Evolutionary conservation across 2,797 vertebrate species (phyloP).

Genomic region (Rhinatrema bivittatum): DNA sequence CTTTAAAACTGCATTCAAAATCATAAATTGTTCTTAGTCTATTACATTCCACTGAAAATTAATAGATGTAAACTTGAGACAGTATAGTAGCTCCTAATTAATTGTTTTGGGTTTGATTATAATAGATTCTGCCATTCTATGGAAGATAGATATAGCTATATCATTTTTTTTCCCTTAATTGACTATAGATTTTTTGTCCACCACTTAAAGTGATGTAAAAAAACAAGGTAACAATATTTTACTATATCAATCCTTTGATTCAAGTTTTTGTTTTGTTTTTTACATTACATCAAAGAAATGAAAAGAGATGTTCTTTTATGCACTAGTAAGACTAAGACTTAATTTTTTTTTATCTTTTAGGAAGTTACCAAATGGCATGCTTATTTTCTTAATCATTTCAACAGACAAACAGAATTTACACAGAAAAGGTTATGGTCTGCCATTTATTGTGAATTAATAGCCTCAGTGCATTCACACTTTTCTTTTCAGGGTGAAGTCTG

Average conservation of each 20-base stretch:
- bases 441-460: conserved; percentile 59
- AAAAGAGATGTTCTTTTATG: conserved; percentile 42
- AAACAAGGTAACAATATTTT: conserved; percentile 43
- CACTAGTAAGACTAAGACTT: conserved; percentile 35
- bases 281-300: conserved; percentile 28
- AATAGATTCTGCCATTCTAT: conserved; percentile 96
- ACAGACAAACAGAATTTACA: conserved; percentile 44
- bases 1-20: conserved; percentile 45
- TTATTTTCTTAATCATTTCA: conserved; percentile 39
- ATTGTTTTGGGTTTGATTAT: conserved; percentile 39
- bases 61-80: conserved; percentile 44
- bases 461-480: conserved; percentile 54
- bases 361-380: conserved; percentile 21
- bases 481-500: conserved; percentile 53
- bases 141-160: conserved; percentile 40
- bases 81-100: conserved; percentile 46
- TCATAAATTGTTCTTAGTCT: conserved; percentile 33
- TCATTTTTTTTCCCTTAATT: conserved; percentile 41
- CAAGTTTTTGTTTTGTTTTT: conserved; percentile 30
- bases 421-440: conserved; percentile 50
- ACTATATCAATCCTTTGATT: conserved; percentile 29
- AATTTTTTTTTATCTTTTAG: conserved; percentile 33
- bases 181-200: conserved; percentile 37
- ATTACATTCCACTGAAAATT: conserved; percentile 41
- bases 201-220: conserved; percentile 33